Evolutionary conservation across 2,888 invertebrate species (phyloP).

Genomic region (Xanthostigma xanthostigma): DNA sequence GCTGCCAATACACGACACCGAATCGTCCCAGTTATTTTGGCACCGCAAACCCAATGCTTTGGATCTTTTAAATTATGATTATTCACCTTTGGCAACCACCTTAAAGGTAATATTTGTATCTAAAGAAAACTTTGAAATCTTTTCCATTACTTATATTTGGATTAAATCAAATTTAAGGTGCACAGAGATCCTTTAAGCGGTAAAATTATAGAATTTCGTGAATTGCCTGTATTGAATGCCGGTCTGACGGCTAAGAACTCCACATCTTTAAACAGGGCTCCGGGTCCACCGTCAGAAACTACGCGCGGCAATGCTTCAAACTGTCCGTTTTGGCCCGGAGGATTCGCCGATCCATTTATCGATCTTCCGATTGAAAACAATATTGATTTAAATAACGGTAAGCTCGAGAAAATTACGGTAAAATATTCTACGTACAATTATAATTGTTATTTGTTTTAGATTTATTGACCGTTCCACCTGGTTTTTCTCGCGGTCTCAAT

Average conservation of each 20-base stretch:
- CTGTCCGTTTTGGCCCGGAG: slow-evolving; percentile 80
- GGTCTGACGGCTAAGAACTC: slow-evolving; percentile 57
- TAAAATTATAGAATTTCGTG: slow-evolving; percentile 51
- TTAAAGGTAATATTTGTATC: slow-evolving; percentile 28
- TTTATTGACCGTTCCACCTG: slow-evolving; percentile 48
- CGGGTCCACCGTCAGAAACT: slow-evolving; percentile 52
- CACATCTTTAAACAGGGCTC: slow-evolving; percentile 64
- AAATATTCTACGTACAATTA: not conserved
- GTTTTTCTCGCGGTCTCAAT: slow-evolving; percentile 41
- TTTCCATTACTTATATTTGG: slow-evolving; percentile 1
- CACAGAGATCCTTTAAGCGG: slow-evolving; percentile 64
- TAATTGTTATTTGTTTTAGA: slow-evolving; percentile 25
- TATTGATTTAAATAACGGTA: slow-evolving; percentile 25
- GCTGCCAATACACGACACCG: slow-evolving; percentile 56
- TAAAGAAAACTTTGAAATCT: not conserved
- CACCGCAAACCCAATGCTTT: slow-evolving; percentile 36
- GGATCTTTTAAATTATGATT: slow-evolving; percentile 34
- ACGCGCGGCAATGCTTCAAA: slow-evolving; percentile 64
- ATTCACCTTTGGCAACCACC: slow-evolving; percentile 33
- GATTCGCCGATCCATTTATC: slow-evolving; percentile 39
- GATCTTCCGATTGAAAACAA: slow-evolving; percentile 36
- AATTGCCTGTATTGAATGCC: slow-evolving; percentile 38
- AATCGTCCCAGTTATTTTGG: slow-evolving; percentile 53
- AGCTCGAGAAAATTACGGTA: not conserved
- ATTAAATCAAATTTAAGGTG: slow-evolving; percentile 29